A percentile compares a stretch with the other conserved stretches of the same genome.
Conservation (phyloP, 2,888 invertebrate species). For the Bibio marci region DNA sequence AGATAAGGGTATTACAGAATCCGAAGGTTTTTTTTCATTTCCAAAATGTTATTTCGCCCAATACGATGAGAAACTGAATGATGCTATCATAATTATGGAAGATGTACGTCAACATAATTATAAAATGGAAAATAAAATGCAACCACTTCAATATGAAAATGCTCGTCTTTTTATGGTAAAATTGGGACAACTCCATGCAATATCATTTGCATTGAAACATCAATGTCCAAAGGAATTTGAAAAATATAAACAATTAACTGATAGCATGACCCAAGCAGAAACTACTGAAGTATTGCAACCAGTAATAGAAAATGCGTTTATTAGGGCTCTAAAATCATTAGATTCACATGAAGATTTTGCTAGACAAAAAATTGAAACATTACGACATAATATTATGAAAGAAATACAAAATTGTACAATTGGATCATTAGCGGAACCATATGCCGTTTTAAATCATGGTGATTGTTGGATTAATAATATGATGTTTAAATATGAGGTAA, state of each 20-base stretch:
- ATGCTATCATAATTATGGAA: constrained; percentile 7
- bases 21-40: constrained; percentile 6
- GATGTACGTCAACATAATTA: constrained; percentile 5
- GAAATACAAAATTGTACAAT: background rate
- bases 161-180: constrained; percentile 3
- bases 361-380: constrained; percentile 4
- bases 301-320: background rate
- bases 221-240: constrained; percentile 5
- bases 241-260: constrained; percentile 1
- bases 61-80: constrained; percentile 4
- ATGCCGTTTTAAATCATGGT: constrained; percentile 7
- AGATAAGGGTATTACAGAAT: constrained; percentile 4
- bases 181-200: constrained; percentile 8
- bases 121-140: constrained; percentile 6
- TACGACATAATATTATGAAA: constrained; percentile 1
- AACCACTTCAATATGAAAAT: constrained; percentile 5
- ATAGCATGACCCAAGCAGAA: background rate
- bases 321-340: constrained; percentile 3
- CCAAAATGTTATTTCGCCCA: constrained; percentile 8
- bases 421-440: constrained; percentile 6
- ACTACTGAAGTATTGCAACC: background rate
- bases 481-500: constrained; percentile 7
- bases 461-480: constrained; percentile 9
- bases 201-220: constrained; percentile 8
- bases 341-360: constrained; percentile 5